phyloP scores from a whole-genome alignment of 2,888 invertebrate species.

The Pinctada fucata region DNA sequence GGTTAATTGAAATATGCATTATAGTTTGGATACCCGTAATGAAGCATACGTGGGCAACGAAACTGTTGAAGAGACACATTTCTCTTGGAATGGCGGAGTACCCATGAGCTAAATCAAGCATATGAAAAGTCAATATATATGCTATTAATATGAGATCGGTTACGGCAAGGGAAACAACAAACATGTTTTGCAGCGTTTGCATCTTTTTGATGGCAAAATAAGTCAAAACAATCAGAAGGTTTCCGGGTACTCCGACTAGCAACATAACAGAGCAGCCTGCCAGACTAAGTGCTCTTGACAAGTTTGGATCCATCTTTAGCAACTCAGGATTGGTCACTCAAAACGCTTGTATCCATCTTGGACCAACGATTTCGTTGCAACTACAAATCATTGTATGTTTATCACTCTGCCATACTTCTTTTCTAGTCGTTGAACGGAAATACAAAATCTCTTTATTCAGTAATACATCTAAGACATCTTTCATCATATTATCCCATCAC shows the following conservation, averaged over 20 bases:
- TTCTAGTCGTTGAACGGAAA: too few species aligned
- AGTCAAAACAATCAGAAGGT: conserved; percentile 21
- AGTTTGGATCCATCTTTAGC: too few species aligned
- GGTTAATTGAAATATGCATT: conserved; percentile 22
- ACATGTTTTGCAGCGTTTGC: conserved; percentile 14
- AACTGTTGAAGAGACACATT: conserved; percentile 14
- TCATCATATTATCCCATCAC: too few species aligned
- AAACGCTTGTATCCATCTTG: too few species aligned
- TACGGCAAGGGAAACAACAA: conserved; percentile 18
- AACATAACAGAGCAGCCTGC: not conserved
- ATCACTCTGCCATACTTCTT: too few species aligned
- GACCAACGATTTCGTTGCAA: too few species aligned
- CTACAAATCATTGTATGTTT: too few species aligned
- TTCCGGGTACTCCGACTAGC: conserved; percentile 7
- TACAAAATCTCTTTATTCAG: too few species aligned
- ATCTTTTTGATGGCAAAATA: conserved; percentile 8
- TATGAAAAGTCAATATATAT: conserved; percentile 6
- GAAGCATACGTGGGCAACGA: conserved; percentile 23
- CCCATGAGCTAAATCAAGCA: not conserved
- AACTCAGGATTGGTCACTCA: too few species aligned
- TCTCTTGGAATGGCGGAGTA: not conserved
- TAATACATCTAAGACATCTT: too few species aligned
- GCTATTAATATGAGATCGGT: conserved; percentile 11
- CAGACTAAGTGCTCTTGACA: too few species aligned
- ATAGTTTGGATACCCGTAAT: conserved; percentile 22